Conservation (phyloP, 2,888 invertebrate species). For the Morpho deidamia region DNA sequence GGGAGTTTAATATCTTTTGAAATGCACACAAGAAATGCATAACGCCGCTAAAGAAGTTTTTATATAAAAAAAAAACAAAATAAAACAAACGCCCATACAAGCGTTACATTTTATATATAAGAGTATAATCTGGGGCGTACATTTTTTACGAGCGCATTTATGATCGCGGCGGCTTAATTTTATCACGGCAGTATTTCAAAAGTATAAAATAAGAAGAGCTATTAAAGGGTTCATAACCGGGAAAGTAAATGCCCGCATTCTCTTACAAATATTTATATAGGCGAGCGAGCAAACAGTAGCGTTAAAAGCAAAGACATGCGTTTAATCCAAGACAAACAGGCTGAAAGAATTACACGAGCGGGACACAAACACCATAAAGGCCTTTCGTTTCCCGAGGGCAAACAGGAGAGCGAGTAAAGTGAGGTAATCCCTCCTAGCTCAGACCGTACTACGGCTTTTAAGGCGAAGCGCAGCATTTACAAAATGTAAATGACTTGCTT, state of each 20-base stretch:
- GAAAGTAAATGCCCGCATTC: constrained; percentile 60
- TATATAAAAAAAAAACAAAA: too few species aligned
- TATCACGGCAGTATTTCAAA: constrained; percentile 62
- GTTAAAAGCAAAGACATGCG: constrained; percentile 72
- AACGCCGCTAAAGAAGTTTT: too few species aligned
- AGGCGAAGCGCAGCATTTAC: constrained; percentile 49
- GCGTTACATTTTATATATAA: constrained; percentile 1
- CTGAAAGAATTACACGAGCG: constrained; percentile 66
- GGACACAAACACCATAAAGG: constrained; percentile 62
- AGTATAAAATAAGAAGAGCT: constrained; percentile 64
- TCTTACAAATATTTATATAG: constrained; percentile 66
- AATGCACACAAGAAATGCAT: too few species aligned
- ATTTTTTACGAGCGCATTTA: constrained; percentile 52
- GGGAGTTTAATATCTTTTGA: too few species aligned
- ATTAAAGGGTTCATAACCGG: constrained; percentile 65
- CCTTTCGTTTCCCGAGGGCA: constrained; percentile 48
- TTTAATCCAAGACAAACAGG: constrained; percentile 72
- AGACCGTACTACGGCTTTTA: constrained; percentile 47
- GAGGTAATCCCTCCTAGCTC: constrained; percentile 58
- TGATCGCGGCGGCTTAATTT: constrained; percentile 51
- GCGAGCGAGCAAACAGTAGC: constrained; percentile 68
- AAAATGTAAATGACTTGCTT: constrained; percentile 62
- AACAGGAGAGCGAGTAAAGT: constrained; percentile 56
- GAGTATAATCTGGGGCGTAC: constrained; percentile 39
- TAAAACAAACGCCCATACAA: constrained; percentile 1